Evolutionary conservation across 1,140 invertebrate genomes (phyloP).

Genomic region (Neodiprion virginianus): DNA sequence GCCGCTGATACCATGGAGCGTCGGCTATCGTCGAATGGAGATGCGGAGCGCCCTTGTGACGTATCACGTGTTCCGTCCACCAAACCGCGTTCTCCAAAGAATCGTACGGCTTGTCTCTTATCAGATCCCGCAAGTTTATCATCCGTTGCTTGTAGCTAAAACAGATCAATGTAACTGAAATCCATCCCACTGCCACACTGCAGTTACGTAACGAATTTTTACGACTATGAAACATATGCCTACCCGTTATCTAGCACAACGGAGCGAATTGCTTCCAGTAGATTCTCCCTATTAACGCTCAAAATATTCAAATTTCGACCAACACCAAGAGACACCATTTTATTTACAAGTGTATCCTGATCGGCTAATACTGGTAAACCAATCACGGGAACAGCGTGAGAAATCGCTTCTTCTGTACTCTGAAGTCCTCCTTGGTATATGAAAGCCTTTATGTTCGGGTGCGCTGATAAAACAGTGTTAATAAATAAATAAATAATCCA

Average conservation of each 20-base stretch:
- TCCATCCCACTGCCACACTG: too few species aligned
- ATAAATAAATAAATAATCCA: too few species aligned
- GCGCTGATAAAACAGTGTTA: constrained; percentile 35
- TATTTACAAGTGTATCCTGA: constrained; percentile 32
- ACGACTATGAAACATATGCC: too few species aligned
- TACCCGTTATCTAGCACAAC: constrained; percentile 36
- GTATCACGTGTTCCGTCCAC: constrained; percentile 66
- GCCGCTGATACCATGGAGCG: constrained; percentile 49
- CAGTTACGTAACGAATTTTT: too few species aligned
- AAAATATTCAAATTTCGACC: constrained; percentile 28
- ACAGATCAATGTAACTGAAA: neutral
- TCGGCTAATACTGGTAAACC: constrained; percentile 54
- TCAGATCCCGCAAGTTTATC: constrained; percentile 30
- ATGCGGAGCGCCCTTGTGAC: constrained; percentile 60
- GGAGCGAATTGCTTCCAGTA: constrained; percentile 34
- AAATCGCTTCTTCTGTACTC: constrained; percentile 59
- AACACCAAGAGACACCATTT: constrained; percentile 34
- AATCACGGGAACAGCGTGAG: constrained; percentile 57
- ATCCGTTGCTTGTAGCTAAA: constrained; percentile 50
- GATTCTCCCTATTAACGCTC: constrained; percentile 16
- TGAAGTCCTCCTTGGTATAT: constrained; percentile 63
- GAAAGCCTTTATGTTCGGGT: constrained; percentile 58
- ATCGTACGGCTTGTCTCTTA: constrained; percentile 55
- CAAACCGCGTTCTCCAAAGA: constrained; percentile 57
- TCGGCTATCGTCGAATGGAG: constrained; percentile 47